Base-by-base conservation (phyloP, 2,113 vertebrate genomes). In the Pseudorasbora parva region DNA sequence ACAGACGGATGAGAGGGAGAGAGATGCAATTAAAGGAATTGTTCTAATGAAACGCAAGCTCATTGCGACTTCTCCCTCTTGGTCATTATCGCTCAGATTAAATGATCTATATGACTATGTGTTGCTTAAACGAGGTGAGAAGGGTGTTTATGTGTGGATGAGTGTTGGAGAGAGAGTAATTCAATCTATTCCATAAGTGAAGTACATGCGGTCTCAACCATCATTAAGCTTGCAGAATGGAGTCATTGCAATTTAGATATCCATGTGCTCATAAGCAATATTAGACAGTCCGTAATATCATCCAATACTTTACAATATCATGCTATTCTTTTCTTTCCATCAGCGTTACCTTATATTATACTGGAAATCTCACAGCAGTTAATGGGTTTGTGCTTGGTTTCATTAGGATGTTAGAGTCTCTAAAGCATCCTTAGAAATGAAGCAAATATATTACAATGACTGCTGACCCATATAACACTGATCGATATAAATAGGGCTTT, bases 221-320 rank as follows among this genome's bases (percentile, higher is more conserved):
- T 91, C 93, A 92, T 94, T 94, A 94, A 93, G 89, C 89, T 85
- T 91, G 92, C 90, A 87, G 86, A 94, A 90, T 87, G 90, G 90
- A 90, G 85, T 90, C 93, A 91, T 89, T 76, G 86, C 93, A 94
- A 94, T 94, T 94, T 93, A 94, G 93, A 93, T 92, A 93, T 93
- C 92, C 91, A 92, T 85, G 89, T 92, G 90, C 91, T 92, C 93
- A 89, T 89, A 89, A 93, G 93, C 92, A 92, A 93, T 94, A 93
- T 92, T 88, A 91, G 90, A 91, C 91, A 88, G 92, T 93, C 90
- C 87, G 91, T 92, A 91, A 92, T 88, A 92, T 91, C 90, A 90
- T 90, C 88, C 82, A 89, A 90, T 90, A 82, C 90, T 92, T 88
- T 84, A 89, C 91, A 75, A 82, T 85, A 89, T 90, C 89, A 82